Conservation (phyloP, 2,113 vertebrate genomes). For the Tenebrosternarchus preto region DNA sequence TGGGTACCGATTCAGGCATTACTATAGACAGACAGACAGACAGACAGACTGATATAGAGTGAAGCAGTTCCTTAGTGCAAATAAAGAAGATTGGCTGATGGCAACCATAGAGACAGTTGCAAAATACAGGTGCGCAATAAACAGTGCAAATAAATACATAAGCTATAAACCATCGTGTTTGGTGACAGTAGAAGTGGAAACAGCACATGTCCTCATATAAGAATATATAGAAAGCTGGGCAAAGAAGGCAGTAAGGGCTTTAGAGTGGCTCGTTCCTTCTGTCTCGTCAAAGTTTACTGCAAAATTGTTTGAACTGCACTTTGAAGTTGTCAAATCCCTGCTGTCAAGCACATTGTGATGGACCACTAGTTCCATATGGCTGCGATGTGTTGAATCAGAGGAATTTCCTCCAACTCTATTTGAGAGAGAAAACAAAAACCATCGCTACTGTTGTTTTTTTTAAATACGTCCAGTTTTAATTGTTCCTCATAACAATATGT, state of each 20-base stretch:
- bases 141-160: no score
- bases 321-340: constrained; percentile 59
- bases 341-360: constrained; percentile 58
- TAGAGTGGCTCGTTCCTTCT: constrained; percentile 41
- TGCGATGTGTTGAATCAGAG: constrained; percentile 56
- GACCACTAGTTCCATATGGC: constrained; percentile 63
- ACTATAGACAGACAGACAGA: no score
- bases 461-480: constrained; percentile 41
- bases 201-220: constrained; percentile 39
- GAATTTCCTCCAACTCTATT: constrained; percentile 50
- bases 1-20: background rate
- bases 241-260: constrained; percentile 47
- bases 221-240: constrained; percentile 34
- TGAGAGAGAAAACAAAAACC: constrained; percentile 28
- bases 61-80: no score
- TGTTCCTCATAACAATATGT: constrained; percentile 47
- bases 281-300: constrained; percentile 50
- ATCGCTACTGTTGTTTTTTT: constrained; percentile 13
- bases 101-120: no score
- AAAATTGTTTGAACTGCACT: constrained; percentile 57
- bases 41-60: no score
- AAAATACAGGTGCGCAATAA: no score
- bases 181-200: constrained; percentile 23
- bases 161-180: no score
- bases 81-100: no score